Percentiles rank a stretch among this genome's conserved stretches.
Conservation (phyloP, 2,113 vertebrate genomes). For the Barnardius zonarius region DNA sequence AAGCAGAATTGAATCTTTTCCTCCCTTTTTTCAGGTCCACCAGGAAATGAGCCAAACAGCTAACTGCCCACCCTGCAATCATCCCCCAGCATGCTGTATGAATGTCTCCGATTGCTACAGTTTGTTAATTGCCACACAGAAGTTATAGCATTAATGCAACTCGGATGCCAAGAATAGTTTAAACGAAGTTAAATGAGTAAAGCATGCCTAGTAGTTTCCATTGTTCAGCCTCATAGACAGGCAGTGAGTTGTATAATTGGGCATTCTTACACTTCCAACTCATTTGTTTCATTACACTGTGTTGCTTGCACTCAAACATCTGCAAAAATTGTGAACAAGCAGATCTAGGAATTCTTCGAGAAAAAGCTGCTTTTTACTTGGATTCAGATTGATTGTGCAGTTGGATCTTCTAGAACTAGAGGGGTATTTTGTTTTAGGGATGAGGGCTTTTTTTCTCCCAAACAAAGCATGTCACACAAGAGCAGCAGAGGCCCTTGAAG, state of each 20-base stretch:
- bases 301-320: slow-evolving; percentile 67
- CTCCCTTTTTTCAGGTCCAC: not conserved
- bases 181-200: slow-evolving; percentile 75
- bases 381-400: not conserved
- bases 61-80: not conserved
- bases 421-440: not conserved
- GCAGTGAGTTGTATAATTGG: slow-evolving; percentile 78
- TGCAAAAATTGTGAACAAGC: slow-evolving; percentile 42
- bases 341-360: slow-evolving; percentile 29
- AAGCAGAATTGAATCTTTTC: not conserved
- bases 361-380: not conserved
- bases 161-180: slow-evolving; percentile 70
- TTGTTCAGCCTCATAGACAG: slow-evolving; percentile 70
- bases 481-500: not conserved
- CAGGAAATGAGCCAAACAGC: slow-evolving; percentile 20
- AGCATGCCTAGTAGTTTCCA: slow-evolving; percentile 56
- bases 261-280: slow-evolving; percentile 73
- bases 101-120: slow-evolving; percentile 55
- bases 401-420: not conserved
- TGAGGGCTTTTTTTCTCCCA: not conserved
- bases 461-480: fast-evolving
- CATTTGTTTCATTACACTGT: slow-evolving; percentile 71
- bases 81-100: not conserved
- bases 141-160: slow-evolving; percentile 72
- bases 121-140: slow-evolving; percentile 73